Conservation (phyloP, 2,113 vertebrate genomes). For the Coracopsis vasa region DNA sequence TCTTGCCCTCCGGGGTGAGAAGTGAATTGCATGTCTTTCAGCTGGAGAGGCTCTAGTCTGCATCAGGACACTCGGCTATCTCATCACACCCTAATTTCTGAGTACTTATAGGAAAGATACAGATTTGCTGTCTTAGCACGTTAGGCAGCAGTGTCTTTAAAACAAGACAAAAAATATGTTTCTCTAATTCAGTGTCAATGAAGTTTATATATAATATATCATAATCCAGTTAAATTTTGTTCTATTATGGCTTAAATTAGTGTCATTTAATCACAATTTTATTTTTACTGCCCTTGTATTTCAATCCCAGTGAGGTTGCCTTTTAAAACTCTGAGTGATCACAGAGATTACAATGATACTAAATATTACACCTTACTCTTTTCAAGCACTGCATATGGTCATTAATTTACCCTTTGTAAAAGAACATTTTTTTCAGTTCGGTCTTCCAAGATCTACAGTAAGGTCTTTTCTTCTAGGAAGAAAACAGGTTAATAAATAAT, state of each 20-base stretch:
- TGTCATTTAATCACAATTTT: neutral
- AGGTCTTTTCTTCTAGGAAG: conserved; percentile 60
- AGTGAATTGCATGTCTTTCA: conserved; percentile 2
- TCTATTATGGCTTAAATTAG: conserved; percentile 16
- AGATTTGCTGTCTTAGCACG: conserved; percentile 35
- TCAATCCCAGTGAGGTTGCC: neutral
- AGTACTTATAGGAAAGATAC: neutral
- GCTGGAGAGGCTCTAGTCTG: neutral
- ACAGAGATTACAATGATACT: neutral
- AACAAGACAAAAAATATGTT: neutral
- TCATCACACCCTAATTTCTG: neutral
- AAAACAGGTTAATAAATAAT: conserved; percentile 75
- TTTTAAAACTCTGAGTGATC: neutral
- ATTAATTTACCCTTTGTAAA: neutral
- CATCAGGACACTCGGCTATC: neutral
- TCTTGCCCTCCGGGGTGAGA: neutral
- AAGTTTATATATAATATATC: neutral
- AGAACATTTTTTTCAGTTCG: conserved; percentile 1
- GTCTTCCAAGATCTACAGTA: conserved; percentile 38
- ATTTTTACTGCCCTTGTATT: neutral
- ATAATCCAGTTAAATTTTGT: conserved; percentile 5
- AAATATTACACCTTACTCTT: neutral
- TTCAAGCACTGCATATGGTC: neutral
- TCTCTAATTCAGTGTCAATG: conserved; percentile 13
- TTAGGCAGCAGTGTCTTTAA: neutral